Evolutionary conservation across 2,113 vertebrate genomes (phyloP).

Genomic region (Ochotona curzoniae): DNA sequence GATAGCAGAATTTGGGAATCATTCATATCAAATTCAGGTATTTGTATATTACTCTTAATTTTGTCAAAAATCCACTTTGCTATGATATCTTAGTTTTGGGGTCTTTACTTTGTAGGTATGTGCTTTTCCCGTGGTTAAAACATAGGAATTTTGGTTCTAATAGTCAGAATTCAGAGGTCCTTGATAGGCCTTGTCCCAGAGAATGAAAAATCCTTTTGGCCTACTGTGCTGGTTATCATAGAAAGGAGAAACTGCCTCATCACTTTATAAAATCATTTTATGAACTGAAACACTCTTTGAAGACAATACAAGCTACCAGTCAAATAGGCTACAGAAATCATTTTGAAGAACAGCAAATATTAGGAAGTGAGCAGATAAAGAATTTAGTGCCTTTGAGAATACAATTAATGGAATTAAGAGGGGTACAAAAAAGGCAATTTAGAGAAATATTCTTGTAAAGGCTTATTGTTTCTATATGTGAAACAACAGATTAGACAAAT

Average conservation of each 20-base stretch:
- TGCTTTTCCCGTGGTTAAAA: constrained; percentile 72
- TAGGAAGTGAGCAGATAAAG: constrained; percentile 81
- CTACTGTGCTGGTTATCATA: constrained; percentile 50
- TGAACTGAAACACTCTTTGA: constrained; percentile 52
- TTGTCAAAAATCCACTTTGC: constrained; percentile 71
- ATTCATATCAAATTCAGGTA: constrained; percentile 84
- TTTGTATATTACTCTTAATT: constrained; percentile 77
- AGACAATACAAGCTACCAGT: constrained; percentile 72
- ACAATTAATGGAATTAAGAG: constrained; percentile 80
- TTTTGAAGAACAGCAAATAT: constrained; percentile 78
- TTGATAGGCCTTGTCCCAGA: constrained; percentile 73
- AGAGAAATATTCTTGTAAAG: constrained; percentile 79
- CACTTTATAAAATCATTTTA: constrained; percentile 50
- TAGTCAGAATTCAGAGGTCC: constrained; percentile 46
- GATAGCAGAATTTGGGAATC: constrained; percentile 79
- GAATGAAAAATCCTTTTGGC: constrained; percentile 62
- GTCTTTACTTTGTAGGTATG: constrained; percentile 57
- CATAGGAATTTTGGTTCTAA: constrained; percentile 68
- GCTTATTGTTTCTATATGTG: constrained; percentile 69
- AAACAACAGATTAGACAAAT: constrained; percentile 74
- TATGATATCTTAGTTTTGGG: constrained; percentile 53
- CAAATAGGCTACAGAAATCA: constrained; percentile 73
- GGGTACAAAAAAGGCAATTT: constrained; percentile 72
- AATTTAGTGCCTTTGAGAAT: constrained; percentile 88
- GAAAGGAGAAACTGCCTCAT: constrained; percentile 58